Evolutionary conservation across 2,888 invertebrate species (phyloP), one percentile per base, ranked within the genome.

Genomic region (Cephonodes hylas): DNA sequence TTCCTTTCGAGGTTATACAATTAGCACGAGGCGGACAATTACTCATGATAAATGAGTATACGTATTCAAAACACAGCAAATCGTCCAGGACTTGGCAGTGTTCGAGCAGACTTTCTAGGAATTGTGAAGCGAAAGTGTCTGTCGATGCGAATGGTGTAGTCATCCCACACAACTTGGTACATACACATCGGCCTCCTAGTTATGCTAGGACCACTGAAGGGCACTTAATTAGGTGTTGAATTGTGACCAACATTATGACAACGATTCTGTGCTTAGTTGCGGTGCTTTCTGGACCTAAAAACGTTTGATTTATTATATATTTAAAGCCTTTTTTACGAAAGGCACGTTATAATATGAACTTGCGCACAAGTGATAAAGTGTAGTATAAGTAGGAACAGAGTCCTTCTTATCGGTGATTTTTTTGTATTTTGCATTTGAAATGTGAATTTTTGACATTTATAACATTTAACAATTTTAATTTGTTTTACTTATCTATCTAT

Each of bases 181-280:
- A 61, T 38, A 64, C 57, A 34, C 63, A 63, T 58, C 61, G 53
- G 13, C 58, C 63, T 10, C 70, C 64, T 13, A 57, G 46, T 42
- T 64, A 59, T 46, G 45, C 34, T 6, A 64, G n/a, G 42, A 53
- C 57, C 13, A 27, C 6, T 6, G 23, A 58, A 6, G 60, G 59
- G 8, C 20, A 48, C 13, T 22, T 57, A 6, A 13, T 60, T 0
- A 62, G 53, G 53, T 31, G 53, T 10, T 53, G 18, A 15, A 48
- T 22, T 10, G 10, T 3, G 10, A 34, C 10, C n/a, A n/a, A 34
- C 34, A 10, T 10, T 3, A 10, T 31, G 13, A 6, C n/a, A n/a
- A n/a, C n/a, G n/a, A n/a, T n/a, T n/a, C n/a, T n/a, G n/a, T n/a
- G n/a, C n/a, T n/a, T n/a, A n/a, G n/a, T n/a, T n/a, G n/a, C n/a